phyloP scores from a whole-genome alignment of 2,797 vertebrate genomes.

The Anisognathus igniventris region DNA sequence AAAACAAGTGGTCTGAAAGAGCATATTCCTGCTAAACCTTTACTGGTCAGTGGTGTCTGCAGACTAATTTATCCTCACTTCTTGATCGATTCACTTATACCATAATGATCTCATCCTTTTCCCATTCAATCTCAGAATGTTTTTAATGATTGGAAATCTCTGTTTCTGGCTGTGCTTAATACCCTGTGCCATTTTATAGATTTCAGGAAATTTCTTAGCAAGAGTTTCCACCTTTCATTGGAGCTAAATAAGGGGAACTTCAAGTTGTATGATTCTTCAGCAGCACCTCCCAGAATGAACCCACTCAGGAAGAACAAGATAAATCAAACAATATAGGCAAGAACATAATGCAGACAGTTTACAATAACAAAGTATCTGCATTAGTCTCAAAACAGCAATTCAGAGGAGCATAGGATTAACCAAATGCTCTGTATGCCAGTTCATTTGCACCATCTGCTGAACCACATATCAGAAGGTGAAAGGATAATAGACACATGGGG shows the following conservation, averaged over 20 bases:
- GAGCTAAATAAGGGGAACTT: neutral
- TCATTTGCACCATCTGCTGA: slow-evolving; percentile 47
- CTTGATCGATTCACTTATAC: neutral
- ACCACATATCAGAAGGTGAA: neutral
- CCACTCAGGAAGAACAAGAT: neutral
- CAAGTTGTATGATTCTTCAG: neutral
- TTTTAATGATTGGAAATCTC: neutral
- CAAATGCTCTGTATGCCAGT: slow-evolving; percentile 20
- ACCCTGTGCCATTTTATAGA: neutral
- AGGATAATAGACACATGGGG: neutral
- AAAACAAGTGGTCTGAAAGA: neutral
- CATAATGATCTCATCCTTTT: neutral
- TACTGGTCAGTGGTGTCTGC: neutral
- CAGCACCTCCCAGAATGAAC: neutral
- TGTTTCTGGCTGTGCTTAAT: neutral
- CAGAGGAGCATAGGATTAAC: slow-evolving; percentile 33
- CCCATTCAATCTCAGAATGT: neutral
- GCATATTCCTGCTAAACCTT: neutral
- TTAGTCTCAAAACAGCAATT: slow-evolving; percentile 40
- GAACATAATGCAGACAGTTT: slow-evolving; percentile 1
- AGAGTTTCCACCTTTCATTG: neutral
- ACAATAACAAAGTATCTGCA: slow-evolving; percentile 23
- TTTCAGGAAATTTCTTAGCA: neutral
- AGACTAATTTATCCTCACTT: neutral
- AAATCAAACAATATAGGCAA: slow-evolving; percentile 19